A percentile compares a stretch with the other conserved stretches of the same genome.
Conservation (phyloP, 2,888 invertebrate species). For the Orgyia antiqua region DNA sequence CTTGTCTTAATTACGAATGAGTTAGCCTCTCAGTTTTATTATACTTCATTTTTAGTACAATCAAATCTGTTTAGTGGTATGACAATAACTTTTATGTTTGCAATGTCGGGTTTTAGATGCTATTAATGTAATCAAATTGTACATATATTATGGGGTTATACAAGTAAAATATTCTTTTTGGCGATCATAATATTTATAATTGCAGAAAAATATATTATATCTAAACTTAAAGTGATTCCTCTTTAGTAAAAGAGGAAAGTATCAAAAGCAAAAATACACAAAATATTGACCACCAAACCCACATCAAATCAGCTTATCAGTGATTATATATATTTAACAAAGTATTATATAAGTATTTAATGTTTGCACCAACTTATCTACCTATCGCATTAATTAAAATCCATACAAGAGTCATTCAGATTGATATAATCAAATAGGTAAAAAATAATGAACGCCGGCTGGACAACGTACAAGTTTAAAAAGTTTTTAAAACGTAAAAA, state of each 20-base stretch:
- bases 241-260: too few species aligned
- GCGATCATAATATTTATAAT: too few species aligned
- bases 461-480: slow-evolving; percentile 68
- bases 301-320: too few species aligned
- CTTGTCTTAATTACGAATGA: slow-evolving; percentile 67
- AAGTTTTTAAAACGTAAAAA: slow-evolving; percentile 62
- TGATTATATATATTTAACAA: too few species aligned
- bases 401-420: slow-evolving; percentile 70
- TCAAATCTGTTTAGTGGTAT: slow-evolving; percentile 41
- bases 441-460: slow-evolving; percentile 64
- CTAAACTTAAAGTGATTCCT: too few species aligned
- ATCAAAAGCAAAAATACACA: too few species aligned
- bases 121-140: slow-evolving; percentile 34
- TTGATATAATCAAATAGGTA: slow-evolving; percentile 73
- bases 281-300: too few species aligned
- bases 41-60: slow-evolving; percentile 54
- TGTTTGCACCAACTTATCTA: slow-evolving; percentile 59
- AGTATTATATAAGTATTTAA: too few species aligned
- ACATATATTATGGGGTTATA: too few species aligned
- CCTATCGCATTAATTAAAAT: slow-evolving; percentile 69
- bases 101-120: slow-evolving; percentile 23
- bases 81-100: slow-evolving; percentile 33
- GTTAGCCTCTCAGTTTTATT: slow-evolving; percentile 64
- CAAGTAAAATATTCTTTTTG: too few species aligned
- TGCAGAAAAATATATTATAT: too few species aligned